These are phyloP conservation scores for Trichogramma dendrolimi DNA, from an alignment of 2,888 invertebrate genomes.

Conservation along the genomic window DNA sequence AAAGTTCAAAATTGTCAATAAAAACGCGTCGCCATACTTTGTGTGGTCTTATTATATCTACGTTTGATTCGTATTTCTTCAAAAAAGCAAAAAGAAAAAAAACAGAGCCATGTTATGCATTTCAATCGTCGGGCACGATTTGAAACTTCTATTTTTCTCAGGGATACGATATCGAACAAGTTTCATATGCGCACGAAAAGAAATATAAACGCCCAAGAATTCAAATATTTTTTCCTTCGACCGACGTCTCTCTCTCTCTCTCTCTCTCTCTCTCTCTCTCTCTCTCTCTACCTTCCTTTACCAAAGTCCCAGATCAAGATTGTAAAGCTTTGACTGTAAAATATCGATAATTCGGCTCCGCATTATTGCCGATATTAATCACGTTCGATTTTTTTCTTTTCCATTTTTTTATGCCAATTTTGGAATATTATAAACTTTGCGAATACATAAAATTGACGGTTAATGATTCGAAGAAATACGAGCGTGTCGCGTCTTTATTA, in stretches of 20 bases:
- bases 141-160: too few species aligned
- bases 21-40: too few species aligned
- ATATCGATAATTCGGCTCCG: conserved; percentile 25
- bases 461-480: not conserved
- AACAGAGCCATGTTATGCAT: too few species aligned
- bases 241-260: conserved; percentile 32
- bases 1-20: too few species aligned
- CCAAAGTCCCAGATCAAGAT: conserved; percentile 8
- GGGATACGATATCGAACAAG: too few species aligned
- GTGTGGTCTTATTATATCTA: too few species aligned
- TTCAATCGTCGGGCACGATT: too few species aligned
- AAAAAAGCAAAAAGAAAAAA: too few species aligned
- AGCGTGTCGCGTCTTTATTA: conserved; percentile 12
- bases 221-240: conserved; percentile 42
- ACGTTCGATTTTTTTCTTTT: conserved; percentile 19
- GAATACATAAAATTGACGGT: conserved; percentile 12
- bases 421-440: conserved; percentile 22
- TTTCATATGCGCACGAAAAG: too few species aligned
- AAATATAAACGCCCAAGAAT: too few species aligned
- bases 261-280: conserved; percentile 2
- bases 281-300: not conserved
- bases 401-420: conserved; percentile 12
- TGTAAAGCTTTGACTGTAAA: conserved; percentile 25
- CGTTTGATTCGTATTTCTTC: too few species aligned
- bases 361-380: conserved; percentile 28